Percentiles rank a stretch among this genome's conserved stretches.
Evolutionary conservation across 2,888 invertebrate species (phyloP).

Genomic region (Helobdella robusta): DNA sequence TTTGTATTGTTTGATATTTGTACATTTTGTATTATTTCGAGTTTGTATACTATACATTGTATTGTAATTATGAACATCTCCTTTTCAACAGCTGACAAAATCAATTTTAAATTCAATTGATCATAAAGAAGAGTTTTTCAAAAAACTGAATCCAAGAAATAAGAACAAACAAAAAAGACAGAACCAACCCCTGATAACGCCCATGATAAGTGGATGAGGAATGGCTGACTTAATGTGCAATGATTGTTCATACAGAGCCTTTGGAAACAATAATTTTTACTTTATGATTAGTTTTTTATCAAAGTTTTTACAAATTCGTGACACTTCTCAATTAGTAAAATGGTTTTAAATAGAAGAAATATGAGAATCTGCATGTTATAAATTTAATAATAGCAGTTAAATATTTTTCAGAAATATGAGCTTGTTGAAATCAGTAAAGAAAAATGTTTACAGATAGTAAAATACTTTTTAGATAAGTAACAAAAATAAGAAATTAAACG

Average conservation of each 20-base stretch:
- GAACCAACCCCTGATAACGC: slow-evolving; percentile 77
- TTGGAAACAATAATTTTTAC: slow-evolving; percentile 26
- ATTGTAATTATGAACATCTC: not conserved
- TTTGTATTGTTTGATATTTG: not conserved
- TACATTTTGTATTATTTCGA: too few relatives aligned
- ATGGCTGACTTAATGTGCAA: slow-evolving; percentile 97
- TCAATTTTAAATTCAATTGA: not conserved
- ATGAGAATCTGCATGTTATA: too few relatives aligned
- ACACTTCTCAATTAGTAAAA: too few relatives aligned
- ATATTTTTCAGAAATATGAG: too few relatives aligned
- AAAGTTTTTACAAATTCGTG: too few relatives aligned
- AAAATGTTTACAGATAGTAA: not conserved
- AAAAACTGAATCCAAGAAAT: not conserved
- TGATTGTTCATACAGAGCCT: slow-evolving; percentile 89
- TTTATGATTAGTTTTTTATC: not conserved
- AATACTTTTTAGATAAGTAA: not conserved
- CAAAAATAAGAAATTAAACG: not conserved
- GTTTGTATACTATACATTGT: not conserved
- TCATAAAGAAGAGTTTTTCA: not conserved
- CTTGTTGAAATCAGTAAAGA: not conserved
- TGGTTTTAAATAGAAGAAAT: not conserved
- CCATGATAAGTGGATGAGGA: slow-evolving; percentile 99
- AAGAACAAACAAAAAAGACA: not conserved
- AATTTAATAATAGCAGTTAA: too few relatives aligned
- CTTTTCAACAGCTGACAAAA: not conserved